These are phyloP conservation scores for Antheraea assamensis DNA, from an alignment of 2,888 invertebrate species.

Conservation along the genomic window DNA sequence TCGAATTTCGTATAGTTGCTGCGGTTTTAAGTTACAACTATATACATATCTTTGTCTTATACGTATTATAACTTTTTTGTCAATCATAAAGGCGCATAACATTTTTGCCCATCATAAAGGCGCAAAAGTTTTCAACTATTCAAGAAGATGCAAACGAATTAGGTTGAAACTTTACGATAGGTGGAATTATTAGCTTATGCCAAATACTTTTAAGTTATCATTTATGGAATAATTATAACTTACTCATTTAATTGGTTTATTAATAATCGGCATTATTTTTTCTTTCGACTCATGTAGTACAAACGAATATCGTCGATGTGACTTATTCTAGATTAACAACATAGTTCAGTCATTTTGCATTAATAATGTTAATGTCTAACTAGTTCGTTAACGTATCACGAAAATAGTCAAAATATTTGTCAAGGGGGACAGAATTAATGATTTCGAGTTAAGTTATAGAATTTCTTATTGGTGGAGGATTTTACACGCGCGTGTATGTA, in stretches of 20 bases:
- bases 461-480: constrained; percentile 13
- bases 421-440: not conserved
- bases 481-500: not conserved
- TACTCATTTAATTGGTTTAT: not conserved
- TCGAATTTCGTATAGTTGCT: too few relatives aligned
- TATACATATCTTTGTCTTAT: too few relatives aligned
- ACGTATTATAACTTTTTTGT: too few relatives aligned
- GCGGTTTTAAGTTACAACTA: too few relatives aligned
- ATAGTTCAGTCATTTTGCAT: not conserved
- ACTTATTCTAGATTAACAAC: not conserved
- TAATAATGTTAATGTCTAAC: constrained; percentile 3
- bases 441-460: constrained; percentile 15
- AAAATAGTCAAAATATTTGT: not conserved
- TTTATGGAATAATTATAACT: not conserved
- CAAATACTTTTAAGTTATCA: too few relatives aligned
- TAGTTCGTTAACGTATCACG: not conserved
- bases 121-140: too few relatives aligned
- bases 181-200: too few relatives aligned
- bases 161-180: too few relatives aligned
- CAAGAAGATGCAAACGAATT: too few relatives aligned
- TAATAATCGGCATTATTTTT: too few relatives aligned
- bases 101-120: too few relatives aligned
- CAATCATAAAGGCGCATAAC: too few relatives aligned
- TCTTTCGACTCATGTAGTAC: not conserved
- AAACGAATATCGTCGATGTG: not conserved